Percentiles rank a stretch among this genome's conserved stretches.
These are phyloP conservation scores for Pristionchus maxplancki DNA, from an alignment of 2,888 invertebrate genomes.

Conservation along the genomic window DNA sequence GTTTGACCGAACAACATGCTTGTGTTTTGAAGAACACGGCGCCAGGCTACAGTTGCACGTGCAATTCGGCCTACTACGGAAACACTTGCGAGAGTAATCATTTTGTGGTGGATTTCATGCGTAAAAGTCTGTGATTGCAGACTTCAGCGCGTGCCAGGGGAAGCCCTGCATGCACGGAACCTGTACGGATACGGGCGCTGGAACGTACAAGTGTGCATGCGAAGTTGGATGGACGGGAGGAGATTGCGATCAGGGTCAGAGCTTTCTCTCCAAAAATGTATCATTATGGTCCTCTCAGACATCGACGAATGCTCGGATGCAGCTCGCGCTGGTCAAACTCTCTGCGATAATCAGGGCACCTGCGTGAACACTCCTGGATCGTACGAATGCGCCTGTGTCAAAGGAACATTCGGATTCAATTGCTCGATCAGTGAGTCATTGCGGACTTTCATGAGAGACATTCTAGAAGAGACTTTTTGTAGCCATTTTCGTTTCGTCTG, in stretches of 20 bases:
- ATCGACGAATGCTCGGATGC: constrained; percentile 13
- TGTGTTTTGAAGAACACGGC: neutral
- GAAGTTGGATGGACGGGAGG: neutral
- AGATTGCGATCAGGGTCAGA: neutral
- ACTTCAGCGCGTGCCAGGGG: neutral
- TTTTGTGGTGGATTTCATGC: no score
- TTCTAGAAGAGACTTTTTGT: neutral
- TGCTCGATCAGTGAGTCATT: constrained; percentile 17
- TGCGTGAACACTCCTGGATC: constrained; percentile 8
- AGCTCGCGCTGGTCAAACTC: neutral
- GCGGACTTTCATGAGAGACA: no score
- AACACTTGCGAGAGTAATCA: neutral
- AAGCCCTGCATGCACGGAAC: neutral
- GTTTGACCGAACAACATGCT: no score
- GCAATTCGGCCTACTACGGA: neutral
- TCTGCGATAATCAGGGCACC: constrained; percentile 10
- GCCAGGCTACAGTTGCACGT: neutral
- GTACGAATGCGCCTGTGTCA: constrained; percentile 16
- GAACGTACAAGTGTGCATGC: neutral
- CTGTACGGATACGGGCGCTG: neutral
- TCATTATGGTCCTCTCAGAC: neutral
- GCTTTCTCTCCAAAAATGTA: neutral
- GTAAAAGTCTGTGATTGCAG: neutral
- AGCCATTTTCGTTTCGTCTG: neutral
- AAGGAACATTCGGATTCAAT: constrained; percentile 18